Percentiles rank a stretch among this genome's conserved stretches.
These are phyloP conservation scores for Lepidurus arcticus DNA, from an alignment of 1,140 invertebrate species.

Conservation along the genomic window DNA sequence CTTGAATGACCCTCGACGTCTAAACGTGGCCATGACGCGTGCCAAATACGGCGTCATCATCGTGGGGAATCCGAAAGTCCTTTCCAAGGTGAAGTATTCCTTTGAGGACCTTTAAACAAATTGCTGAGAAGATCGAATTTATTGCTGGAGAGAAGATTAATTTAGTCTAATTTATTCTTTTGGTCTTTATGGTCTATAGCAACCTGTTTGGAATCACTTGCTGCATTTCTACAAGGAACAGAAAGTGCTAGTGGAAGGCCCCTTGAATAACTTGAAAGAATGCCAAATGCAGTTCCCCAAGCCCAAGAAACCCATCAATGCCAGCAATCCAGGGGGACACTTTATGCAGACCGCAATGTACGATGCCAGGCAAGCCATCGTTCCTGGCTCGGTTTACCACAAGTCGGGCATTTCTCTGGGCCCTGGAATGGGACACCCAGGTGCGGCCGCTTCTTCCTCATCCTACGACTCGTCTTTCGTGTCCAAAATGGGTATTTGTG, in stretches of 20 bases:
- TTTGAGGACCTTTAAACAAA: neutral
- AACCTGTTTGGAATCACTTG: slow-evolving; percentile 97
- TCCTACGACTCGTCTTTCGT: neutral
- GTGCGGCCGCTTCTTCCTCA: slow-evolving; percentile 31
- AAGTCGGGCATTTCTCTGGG: slow-evolving; percentile 50
- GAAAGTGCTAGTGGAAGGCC: slow-evolving; percentile 95
- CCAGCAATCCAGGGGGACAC: slow-evolving; percentile 88
- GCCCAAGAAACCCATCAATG: slow-evolving; percentile 89
- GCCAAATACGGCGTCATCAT: slow-evolving; percentile 98
- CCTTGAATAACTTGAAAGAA: slow-evolving; percentile 94
- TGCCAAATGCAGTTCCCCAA: slow-evolving; percentile 95
- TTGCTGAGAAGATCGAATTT: neutral
- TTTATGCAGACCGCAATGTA: slow-evolving; percentile 96
- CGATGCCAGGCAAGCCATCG: slow-evolving; percentile 66
- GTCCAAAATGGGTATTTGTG: neutral
- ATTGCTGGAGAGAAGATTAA: neutral
- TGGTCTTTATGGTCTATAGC: slow-evolving; percentile 47
- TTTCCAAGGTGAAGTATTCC: slow-evolving; percentile 65
- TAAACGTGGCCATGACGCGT: slow-evolving; percentile 96
- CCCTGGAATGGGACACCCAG: slow-evolving; percentile 38
- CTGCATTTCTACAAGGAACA: slow-evolving; percentile 97
- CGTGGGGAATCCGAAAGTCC: slow-evolving; percentile 97
- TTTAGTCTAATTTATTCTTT: neutral
- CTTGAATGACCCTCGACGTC: slow-evolving; percentile 89
- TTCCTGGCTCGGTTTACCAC: slow-evolving; percentile 72